Conservation (phyloP, 1,140 invertebrate genomes). For the Drosophila paulistorum region DNA sequence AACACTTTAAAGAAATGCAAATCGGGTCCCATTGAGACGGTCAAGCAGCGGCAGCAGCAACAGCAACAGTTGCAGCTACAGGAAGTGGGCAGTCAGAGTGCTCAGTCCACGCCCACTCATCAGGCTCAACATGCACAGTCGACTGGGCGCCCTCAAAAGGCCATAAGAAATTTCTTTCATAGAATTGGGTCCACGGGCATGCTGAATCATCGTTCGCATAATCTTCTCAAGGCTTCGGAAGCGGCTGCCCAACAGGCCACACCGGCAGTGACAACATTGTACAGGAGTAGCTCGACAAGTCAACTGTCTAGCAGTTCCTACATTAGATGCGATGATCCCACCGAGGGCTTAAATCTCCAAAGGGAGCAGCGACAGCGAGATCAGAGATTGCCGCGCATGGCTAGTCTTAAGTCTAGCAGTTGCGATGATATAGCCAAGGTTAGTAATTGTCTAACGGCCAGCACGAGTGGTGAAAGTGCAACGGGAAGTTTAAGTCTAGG, state of each 20-base stretch:
- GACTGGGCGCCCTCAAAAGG: slow-evolving; percentile 77
- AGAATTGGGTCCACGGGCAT: slow-evolving; percentile 90
- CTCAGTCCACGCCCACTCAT: slow-evolving; percentile 61
- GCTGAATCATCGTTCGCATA: slow-evolving; percentile 86
- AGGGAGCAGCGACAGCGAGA: slow-evolving; percentile 61
- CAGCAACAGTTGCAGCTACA: slow-evolving; percentile 34
- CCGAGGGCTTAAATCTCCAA: slow-evolving; percentile 88
- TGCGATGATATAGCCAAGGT: slow-evolving; percentile 83
- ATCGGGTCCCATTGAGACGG: slow-evolving; percentile 73
- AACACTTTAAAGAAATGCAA: slow-evolving; percentile 77
- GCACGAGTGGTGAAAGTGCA: slow-evolving; percentile 40
- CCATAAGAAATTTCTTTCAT: slow-evolving; percentile 89
- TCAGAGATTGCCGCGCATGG: slow-evolving; percentile 48
- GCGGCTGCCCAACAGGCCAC: slow-evolving; percentile 72
- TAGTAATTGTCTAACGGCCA: slow-evolving; percentile 60
- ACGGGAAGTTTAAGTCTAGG: slow-evolving; percentile 36
- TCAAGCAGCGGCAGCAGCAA: slow-evolving; percentile 68
- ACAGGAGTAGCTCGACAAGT: slow-evolving; percentile 90
- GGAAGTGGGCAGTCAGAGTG: slow-evolving; percentile 65
- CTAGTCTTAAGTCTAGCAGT: slow-evolving; percentile 76
- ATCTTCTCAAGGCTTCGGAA: slow-evolving; percentile 79
- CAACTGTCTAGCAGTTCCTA: slow-evolving; percentile 88
- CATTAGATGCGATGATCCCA: slow-evolving; percentile 90
- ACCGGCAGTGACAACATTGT: slow-evolving; percentile 84
- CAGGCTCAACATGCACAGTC: slow-evolving; percentile 47